Evolutionary conservation across 2,113 vertebrate genomes (phyloP), one percentile per base, ranked within the genome.

Genomic region (Centropus bengalensis): DNA sequence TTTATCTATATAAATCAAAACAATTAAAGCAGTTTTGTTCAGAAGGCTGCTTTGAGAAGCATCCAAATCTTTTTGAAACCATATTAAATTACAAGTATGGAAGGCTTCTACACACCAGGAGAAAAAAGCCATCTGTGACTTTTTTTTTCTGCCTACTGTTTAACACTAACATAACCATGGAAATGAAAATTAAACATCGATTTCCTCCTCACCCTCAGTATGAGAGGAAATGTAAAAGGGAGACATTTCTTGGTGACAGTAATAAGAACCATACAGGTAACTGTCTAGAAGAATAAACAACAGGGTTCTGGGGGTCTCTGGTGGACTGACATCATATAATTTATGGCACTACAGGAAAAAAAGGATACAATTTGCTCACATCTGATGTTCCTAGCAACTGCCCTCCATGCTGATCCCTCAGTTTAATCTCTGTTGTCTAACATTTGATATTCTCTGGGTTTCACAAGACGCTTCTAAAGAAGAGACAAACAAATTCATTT

Each of bases 221-320:
- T 0, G 21, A 36, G 44, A 62, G 22, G 30, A 80, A 79, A 85
- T 28, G 15, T 49, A 89, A 64, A 85, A 27, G 3, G 0, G 10
- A 82, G 82, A 56, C 5, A 4, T 33, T 56, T 79, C 44, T 64
- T 23, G 19, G 58, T 33, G 23, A 82, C 4, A 8, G 24, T 55
- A 77, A 47, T 69, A 74, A 80, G 68, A 90, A 86, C 24, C 44
- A 69, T 10, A 33, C 24, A 94, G 66, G 47, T 78, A 84, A 75
- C 33, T 36, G 30, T 30, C 49, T 14, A 63, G 42, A 47, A 69
- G 33, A 84, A 75, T 28, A 84, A 68, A 59, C 0, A 63, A 23
- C 36, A 1, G 2, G 18, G 19, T 91, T 59, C 63, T 28, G 21
- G 19, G 19, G 15, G 10, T 58, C 40, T 62, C 66, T 54, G 36